phyloP scores from a whole-genome alignment of 2,888 invertebrate genomes.

The Pycnomerus fuliginosus region DNA sequence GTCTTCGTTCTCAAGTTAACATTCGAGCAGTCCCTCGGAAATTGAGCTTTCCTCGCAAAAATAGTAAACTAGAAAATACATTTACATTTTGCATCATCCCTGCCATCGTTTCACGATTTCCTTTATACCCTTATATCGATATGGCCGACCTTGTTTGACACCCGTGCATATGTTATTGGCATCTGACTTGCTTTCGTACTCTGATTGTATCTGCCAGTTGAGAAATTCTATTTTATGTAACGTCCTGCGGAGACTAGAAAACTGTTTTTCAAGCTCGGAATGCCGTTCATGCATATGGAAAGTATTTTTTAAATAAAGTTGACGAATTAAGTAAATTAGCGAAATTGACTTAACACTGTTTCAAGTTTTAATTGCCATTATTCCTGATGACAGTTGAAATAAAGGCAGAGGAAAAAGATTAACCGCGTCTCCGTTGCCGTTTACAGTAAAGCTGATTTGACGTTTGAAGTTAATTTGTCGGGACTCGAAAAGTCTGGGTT shows the following conservation, averaged over 20 bases:
- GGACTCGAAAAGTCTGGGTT: slow-evolving; percentile 18
- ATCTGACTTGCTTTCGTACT: slow-evolving; percentile 38
- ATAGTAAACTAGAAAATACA: no score
- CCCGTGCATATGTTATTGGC: slow-evolving; percentile 41
- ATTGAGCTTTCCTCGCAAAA: no score
- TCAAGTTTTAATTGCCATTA: slow-evolving; percentile 15
- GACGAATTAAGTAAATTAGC: no score
- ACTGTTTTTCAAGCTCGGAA: slow-evolving; percentile 29
- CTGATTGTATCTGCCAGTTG: slow-evolving; percentile 40
- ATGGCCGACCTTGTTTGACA: slow-evolving; percentile 34
- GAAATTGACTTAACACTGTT: slow-evolving; percentile 7
- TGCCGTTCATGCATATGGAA: slow-evolving; percentile 22
- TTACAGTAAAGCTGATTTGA: slow-evolving; percentile 20
- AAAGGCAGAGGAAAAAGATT: slow-evolving; percentile 13
- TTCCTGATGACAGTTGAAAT: slow-evolving; percentile 14
- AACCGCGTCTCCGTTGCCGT: slow-evolving; percentile 13
- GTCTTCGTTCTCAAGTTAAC: no score
- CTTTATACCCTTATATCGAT: slow-evolving; percentile 1
- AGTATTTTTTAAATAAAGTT: no score
- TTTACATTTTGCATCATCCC: no score
- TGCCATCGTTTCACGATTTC: no score
- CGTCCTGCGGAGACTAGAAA: slow-evolving; percentile 34
- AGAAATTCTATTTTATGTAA: slow-evolving; percentile 43
- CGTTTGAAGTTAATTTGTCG: slow-evolving; percentile 25
- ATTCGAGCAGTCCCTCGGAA: no score